Evolutionary conservation across 2,797 vertebrate genomes (phyloP).

Genomic region (Chromis chromis): DNA sequence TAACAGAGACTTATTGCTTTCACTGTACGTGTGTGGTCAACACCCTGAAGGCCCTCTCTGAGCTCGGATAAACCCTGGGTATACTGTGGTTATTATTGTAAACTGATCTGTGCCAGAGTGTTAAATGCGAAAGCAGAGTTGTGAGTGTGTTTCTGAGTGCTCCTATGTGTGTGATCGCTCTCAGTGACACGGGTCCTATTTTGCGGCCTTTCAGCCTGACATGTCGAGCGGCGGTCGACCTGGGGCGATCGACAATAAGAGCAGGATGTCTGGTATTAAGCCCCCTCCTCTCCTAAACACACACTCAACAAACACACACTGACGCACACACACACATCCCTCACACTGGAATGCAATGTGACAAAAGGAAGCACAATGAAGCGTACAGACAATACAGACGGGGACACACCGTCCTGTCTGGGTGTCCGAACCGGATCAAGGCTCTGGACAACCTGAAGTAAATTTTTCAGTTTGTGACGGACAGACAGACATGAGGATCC

Average conservation of each 20-base stretch:
- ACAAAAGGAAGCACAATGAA: constrained; percentile 65
- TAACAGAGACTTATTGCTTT: too few relatives aligned
- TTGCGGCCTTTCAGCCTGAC: constrained; percentile 64
- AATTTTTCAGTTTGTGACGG: neutral
- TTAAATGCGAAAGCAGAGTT: too few relatives aligned
- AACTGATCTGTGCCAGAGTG: too few relatives aligned
- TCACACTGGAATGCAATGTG: constrained; percentile 63
- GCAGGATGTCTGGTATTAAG: constrained; percentile 64
- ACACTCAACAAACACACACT: constrained; percentile 14
- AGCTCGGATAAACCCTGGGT: too few relatives aligned
- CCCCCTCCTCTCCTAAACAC: neutral
- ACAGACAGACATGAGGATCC: constrained; percentile 18
- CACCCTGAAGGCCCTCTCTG: too few relatives aligned
- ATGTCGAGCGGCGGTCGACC: constrained; percentile 64
- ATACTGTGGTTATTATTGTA: too few relatives aligned
- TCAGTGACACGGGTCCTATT: constrained; percentile 56
- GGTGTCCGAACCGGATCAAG: constrained; percentile 35
- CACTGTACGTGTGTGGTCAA: too few relatives aligned
- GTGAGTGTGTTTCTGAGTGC: neutral
- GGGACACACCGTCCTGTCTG: constrained; percentile 33
- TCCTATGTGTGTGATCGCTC: constrained; percentile 22
- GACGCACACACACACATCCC: constrained; percentile 33
- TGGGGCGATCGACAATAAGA: constrained; percentile 67
- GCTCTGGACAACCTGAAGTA: constrained; percentile 7
- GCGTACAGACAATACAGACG: constrained; percentile 54